A percentile compares a stretch with the other conserved stretches of the same genome.
Evolutionary conservation across 1,140 invertebrate species (phyloP).

Genomic region (Ylistrum balloti): DNA sequence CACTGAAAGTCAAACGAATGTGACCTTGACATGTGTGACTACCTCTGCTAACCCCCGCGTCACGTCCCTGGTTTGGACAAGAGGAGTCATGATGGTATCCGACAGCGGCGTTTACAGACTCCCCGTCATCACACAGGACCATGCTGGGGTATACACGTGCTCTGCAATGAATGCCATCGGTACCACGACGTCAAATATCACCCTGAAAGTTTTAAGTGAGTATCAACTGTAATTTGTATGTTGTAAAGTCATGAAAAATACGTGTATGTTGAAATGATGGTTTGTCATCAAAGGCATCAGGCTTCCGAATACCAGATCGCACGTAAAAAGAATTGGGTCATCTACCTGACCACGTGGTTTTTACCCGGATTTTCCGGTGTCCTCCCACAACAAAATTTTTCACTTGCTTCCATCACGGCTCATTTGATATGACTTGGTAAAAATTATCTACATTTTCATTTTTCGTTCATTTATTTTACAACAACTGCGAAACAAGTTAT

Average conservation of each 20-base stretch:
- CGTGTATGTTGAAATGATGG: too few relatives aligned
- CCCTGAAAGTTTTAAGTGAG: not conserved
- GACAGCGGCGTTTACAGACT: not conserved
- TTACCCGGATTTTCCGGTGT: too few relatives aligned
- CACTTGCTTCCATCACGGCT: too few relatives aligned
- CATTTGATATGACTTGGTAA: too few relatives aligned
- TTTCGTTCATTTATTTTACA: too few relatives aligned
- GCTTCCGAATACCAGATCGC: too few relatives aligned
- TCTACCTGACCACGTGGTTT: too few relatives aligned
- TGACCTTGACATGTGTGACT: not conserved
- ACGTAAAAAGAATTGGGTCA: too few relatives aligned
- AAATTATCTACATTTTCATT: too few relatives aligned
- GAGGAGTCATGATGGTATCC: not conserved
- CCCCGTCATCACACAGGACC: not conserved
- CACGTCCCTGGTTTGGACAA: not conserved
- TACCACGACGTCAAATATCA: not conserved
- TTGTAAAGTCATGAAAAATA: not conserved
- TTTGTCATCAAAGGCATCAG: too few relatives aligned
- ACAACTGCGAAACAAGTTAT: too few relatives aligned
- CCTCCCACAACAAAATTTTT: too few relatives aligned
- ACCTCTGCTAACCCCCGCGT: not conserved
- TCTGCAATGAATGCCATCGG: not conserved
- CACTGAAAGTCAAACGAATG: constrained; percentile 2
- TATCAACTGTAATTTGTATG: not conserved
- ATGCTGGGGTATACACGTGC: not conserved